A percentile compares a stretch with the other conserved stretches of the same genome.
phyloP scores from a whole-genome alignment of 2,113 vertebrate genomes.

The Nothocercus nigrocapillus region DNA sequence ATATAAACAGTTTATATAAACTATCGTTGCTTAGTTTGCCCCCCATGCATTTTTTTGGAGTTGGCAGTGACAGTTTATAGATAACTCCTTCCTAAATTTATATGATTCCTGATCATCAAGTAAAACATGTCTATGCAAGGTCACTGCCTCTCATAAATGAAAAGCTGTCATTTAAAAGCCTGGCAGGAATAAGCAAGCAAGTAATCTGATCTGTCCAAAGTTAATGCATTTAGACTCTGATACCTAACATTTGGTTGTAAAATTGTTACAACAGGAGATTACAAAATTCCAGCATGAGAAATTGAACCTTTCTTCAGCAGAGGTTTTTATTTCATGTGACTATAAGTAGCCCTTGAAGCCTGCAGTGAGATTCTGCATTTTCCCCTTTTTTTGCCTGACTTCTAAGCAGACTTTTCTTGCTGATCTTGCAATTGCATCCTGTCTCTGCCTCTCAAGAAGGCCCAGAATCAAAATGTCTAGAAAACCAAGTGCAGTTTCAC shows the following conservation, averaged over 20 bases:
- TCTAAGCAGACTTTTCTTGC: neutral
- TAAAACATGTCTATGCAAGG: constrained; percentile 10
- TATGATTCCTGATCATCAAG: neutral
- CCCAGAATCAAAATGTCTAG: neutral
- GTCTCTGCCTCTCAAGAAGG: neutral
- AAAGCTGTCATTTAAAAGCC: neutral
- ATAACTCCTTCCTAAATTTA: neutral
- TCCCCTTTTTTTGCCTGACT: neutral
- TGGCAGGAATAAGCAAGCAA: neutral
- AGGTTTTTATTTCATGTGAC: neutral
- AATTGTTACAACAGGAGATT: neutral
- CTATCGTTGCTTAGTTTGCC: neutral
- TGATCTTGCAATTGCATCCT: neutral
- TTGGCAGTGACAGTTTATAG: neutral
- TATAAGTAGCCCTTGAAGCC: neutral
- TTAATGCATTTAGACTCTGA: neutral
- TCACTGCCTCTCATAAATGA: neutral
- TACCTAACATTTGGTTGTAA: neutral
- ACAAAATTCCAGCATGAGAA: neutral
- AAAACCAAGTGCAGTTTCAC: neutral
- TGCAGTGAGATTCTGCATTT: neutral
- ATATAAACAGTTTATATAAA: neutral
- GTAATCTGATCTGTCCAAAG: neutral
- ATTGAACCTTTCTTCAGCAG: neutral
- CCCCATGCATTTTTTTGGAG: neutral